Evolutionary conservation across 2,888 invertebrate genomes (phyloP).

Genomic region (Drosophila maculinotata): DNA sequence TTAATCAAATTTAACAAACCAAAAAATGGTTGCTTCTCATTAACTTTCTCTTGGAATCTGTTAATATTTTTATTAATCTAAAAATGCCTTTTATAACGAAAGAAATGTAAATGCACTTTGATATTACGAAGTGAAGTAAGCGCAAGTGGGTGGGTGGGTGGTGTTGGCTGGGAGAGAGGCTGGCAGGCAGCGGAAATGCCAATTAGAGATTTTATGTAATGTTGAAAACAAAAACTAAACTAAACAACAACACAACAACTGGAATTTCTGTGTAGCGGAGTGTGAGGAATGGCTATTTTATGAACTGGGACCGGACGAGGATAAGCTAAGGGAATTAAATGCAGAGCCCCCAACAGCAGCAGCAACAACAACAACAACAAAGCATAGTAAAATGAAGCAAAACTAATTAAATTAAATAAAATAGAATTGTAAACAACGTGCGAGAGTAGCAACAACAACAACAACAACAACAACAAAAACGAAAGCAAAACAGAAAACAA

Average conservation of each 20-base stretch:
- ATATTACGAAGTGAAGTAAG: neutral
- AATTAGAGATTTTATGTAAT: slow-evolving; percentile 64
- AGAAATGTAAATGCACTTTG: neutral
- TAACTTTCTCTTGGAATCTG: too few relatives aligned
- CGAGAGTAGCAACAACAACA: slow-evolving; percentile 11
- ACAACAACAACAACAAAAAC: slow-evolving; percentile 24
- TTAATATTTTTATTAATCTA: too few relatives aligned
- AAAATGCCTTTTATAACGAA: too few relatives aligned
- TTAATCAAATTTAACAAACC: too few relatives aligned
- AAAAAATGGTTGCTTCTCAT: too few relatives aligned
- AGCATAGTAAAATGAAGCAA: slow-evolving; percentile 60
- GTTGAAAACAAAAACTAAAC: slow-evolving; percentile 47
- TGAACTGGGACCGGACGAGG: slow-evolving; percentile 24
- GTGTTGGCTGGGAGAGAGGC: neutral
- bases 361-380: slow-evolving; percentile 19
- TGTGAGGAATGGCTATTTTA: slow-evolving; percentile 25
- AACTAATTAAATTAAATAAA: slow-evolving; percentile 77
- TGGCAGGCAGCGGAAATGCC: slow-evolving; percentile 57
- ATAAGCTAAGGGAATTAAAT: slow-evolving; percentile 16
- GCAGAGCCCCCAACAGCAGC: slow-evolving; percentile 5
- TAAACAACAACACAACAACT: slow-evolving; percentile 34
- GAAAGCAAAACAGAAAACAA: slow-evolving; percentile 45
- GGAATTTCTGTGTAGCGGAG: slow-evolving; percentile 28
- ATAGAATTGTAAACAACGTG: slow-evolving; percentile 67
- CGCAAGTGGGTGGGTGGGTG: neutral